Conservation (phyloP, 2,888 invertebrate species). For the Arctia plantaginis region DNA sequence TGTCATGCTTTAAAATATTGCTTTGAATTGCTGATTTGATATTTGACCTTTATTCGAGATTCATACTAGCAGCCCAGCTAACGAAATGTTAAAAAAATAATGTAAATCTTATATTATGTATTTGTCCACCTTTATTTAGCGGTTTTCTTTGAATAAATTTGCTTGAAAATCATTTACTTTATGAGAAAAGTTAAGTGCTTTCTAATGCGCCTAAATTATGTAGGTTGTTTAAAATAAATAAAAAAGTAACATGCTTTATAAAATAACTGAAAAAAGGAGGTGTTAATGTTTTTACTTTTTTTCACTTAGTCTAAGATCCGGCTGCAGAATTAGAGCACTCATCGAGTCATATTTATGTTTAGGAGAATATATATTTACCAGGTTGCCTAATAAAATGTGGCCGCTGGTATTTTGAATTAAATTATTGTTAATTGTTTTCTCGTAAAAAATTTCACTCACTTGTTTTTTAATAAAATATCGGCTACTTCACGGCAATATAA, state of each 20-base stretch:
- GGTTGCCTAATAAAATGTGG: no score
- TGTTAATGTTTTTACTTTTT: not conserved
- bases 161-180: not conserved
- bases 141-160: conserved; percentile 1
- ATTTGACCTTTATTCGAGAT: conserved; percentile 47
- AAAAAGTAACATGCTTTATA: not conserved
- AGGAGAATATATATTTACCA: no score
- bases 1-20: conserved; percentile 29
- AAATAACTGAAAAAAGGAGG: no score
- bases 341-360: no score
- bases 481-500: no score
- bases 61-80: conserved; percentile 26
- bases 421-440: no score
- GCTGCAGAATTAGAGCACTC: no score
- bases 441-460: no score
- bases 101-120: conserved; percentile 12
- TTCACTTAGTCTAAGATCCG: not conserved
- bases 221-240: not conserved
- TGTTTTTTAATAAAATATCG: no score
- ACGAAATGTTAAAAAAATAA: conserved; percentile 27
- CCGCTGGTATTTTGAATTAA: no score
- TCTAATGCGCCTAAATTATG: not conserved
- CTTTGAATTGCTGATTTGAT: conserved; percentile 45
- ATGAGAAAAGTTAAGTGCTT: not conserved
- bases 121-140: conserved; percentile 11